Conservation (phyloP, 2,113 vertebrate genomes). For the Hoplias malabaricus region DNA sequence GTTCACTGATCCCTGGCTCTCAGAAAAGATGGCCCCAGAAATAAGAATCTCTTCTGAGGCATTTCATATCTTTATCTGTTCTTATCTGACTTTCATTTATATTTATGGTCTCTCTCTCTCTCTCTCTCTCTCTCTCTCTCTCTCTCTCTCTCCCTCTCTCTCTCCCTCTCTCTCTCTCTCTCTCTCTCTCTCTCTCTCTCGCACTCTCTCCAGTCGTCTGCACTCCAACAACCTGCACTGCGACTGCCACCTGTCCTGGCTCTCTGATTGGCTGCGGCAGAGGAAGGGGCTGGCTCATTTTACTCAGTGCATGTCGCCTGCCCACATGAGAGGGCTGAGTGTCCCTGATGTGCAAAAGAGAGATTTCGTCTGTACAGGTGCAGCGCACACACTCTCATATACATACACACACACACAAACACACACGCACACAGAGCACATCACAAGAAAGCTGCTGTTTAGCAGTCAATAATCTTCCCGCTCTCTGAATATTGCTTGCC, state of each 20-base stretch:
- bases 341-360: conserved; percentile 97
- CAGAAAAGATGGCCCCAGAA: conserved; percentile 1
- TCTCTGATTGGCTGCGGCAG: conserved; percentile 95
- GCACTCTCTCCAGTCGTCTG: conserved; percentile 78
- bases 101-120: neutral
- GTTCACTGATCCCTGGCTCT: conserved; percentile 11
- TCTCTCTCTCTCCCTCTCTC: neutral
- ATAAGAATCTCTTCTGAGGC: conserved; percentile 20
- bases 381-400: conserved; percentile 36
- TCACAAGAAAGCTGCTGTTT: neutral
- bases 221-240: conserved; percentile 97
- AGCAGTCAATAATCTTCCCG: conserved; percentile 14
- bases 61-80: neutral
- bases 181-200: conserved; percentile 24
- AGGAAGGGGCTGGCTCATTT: conserved; percentile 90
- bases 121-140: neutral
- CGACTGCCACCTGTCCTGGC: conserved; percentile 97
- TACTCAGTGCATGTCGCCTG: conserved; percentile 95
- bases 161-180: neutral
- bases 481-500: conserved; percentile 16
- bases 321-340: conserved; percentile 91
- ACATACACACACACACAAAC: conserved; percentile 15
- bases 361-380: conserved; percentile 92
- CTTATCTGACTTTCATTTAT: neutral
- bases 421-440: neutral